Conservation (phyloP, 2,113 vertebrate species). For the Parotia lawesii region DNA sequence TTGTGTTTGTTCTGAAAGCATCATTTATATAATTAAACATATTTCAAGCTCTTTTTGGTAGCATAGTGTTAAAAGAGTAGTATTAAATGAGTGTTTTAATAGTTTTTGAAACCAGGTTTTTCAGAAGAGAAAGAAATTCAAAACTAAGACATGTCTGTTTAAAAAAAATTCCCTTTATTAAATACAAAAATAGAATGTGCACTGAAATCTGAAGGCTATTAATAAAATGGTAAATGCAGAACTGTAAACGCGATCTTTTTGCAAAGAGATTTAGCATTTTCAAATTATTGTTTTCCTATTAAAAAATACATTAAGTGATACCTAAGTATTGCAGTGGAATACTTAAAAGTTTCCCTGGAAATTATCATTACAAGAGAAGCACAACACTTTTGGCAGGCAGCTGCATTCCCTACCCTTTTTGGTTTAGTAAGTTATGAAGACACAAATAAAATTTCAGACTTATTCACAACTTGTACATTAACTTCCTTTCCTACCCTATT, state of each 20-base stretch:
- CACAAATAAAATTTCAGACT: neutral
- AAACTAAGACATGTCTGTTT: fast-evolving
- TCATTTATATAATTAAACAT: neutral
- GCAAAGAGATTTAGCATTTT: neutral
- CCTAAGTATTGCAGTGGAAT: neutral
- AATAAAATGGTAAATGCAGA: neutral
- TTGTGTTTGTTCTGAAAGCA: neutral
- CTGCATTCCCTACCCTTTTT: neutral
- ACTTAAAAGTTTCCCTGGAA: neutral
- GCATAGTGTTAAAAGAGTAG: neutral
- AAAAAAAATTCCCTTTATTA: neutral
- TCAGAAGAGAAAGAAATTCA: neutral
- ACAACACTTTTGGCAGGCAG: neutral
- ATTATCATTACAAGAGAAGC: neutral
- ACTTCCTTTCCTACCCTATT: neutral
- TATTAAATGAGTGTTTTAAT: neutral
- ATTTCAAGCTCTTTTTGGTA: neutral
- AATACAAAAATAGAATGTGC: neutral
- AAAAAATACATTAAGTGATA: neutral
- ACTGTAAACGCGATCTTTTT: neutral
- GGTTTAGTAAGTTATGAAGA: neutral
- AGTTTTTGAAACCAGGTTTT: neutral
- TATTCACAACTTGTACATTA: neutral
- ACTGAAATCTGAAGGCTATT: neutral
- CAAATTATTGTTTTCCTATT: neutral